Percentiles rank a stretch among this genome's conserved stretches.
phyloP scores from a whole-genome alignment of 2,797 vertebrate genomes.

The Tinamus major region DNA sequence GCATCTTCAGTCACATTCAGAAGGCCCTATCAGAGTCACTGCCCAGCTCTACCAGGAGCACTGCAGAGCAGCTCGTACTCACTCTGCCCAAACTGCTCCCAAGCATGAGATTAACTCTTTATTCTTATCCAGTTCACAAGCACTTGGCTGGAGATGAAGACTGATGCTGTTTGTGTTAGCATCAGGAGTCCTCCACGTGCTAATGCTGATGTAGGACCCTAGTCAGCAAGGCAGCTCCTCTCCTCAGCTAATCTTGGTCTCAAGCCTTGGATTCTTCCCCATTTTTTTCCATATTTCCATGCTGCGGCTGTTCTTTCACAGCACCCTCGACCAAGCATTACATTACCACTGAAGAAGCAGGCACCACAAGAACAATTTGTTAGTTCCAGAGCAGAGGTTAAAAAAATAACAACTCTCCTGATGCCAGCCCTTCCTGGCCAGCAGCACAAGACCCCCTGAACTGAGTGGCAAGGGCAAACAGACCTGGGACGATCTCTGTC shows the following conservation, averaged over 20 bases:
- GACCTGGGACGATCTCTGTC: not conserved
- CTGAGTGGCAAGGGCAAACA: not conserved
- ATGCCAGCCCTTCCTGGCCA: not conserved
- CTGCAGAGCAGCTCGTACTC: not conserved
- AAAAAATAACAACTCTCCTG: not conserved
- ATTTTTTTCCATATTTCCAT: not conserved
- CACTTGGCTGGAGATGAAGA: constrained; percentile 20
- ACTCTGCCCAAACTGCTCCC: constrained; percentile 31
- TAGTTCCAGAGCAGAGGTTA: not conserved
- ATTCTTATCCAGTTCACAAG: not conserved
- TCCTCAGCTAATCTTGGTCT: not conserved
- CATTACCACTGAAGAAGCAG: not conserved
- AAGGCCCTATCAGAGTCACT: not conserved
- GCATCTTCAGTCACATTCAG: not conserved
- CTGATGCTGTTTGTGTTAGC: constrained; percentile 11
- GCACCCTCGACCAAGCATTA: not conserved
- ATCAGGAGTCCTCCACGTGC: not conserved
- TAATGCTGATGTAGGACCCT: not conserved
- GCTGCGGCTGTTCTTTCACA: not conserved
- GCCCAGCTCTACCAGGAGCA: not conserved
- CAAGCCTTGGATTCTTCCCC: not conserved
- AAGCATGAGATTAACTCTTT: constrained; percentile 37
- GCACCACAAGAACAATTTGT: not conserved
- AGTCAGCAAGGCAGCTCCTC: not conserved
- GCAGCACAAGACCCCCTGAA: not conserved